Percentiles rank a stretch among this genome's conserved stretches.
Conservation (phyloP, 2,888 invertebrate species). For the Acrocyrtus sp. region DNA sequence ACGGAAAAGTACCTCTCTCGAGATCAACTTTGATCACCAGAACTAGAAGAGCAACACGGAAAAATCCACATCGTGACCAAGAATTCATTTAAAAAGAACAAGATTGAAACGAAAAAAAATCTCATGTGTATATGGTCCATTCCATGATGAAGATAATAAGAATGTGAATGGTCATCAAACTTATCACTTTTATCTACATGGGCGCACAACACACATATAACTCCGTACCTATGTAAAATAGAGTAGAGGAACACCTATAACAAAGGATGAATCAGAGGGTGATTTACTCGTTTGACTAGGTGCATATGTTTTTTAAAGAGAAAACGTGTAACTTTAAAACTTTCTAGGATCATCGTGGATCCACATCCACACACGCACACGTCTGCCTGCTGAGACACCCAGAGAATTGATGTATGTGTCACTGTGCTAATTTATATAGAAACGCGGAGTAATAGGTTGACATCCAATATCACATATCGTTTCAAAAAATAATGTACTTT, state of each 20-base stretch:
- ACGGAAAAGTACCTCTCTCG: conserved; percentile 26
- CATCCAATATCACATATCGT: too few species aligned
- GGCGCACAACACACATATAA: conserved; percentile 5
- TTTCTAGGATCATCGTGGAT: background rate
- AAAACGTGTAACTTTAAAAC: background rate
- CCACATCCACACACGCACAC: background rate
- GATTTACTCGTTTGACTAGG: conserved; percentile 48
- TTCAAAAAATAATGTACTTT: background rate
- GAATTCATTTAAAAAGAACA: conserved; percentile 47
- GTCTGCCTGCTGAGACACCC: conserved; percentile 7
- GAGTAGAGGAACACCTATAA: conserved; percentile 8
- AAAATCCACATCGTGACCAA: conserved; percentile 53
- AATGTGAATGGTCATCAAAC: conserved; percentile 21
- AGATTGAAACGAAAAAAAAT: conserved; percentile 29
- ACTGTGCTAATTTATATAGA: conserved; percentile 33
- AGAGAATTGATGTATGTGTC: conserved; percentile 24
- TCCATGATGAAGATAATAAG: conserved; percentile 27
- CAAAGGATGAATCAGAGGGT: conserved; percentile 43
- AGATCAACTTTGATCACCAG: conserved; percentile 12
- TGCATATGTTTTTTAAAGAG: background rate
- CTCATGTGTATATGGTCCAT: conserved; percentile 11
- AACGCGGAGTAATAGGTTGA: too few species aligned
- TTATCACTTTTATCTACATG: conserved; percentile 35
- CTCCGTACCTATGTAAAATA: too few species aligned
- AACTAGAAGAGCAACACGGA: conserved; percentile 27